Evolutionary conservation across 2,113 vertebrate species (phyloP), one percentile per base, ranked within the genome.

Genomic region (Pagrus major): DNA sequence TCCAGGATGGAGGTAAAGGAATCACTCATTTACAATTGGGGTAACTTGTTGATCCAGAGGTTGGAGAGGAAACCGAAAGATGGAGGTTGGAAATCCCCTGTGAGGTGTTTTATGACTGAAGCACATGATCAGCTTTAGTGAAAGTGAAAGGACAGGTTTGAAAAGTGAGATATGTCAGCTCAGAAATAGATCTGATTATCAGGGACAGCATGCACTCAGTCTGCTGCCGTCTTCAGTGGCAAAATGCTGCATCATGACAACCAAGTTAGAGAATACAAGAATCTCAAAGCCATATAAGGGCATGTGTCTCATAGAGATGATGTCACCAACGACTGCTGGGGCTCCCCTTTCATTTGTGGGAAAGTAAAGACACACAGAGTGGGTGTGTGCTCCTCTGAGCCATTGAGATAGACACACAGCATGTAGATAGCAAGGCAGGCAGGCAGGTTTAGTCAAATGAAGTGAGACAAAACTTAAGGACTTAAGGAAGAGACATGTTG

Each of bases 241-340:
- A 35, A 35, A 72, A 58, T 0, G n/a, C 56, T 71, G 60, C 54
- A 31, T 47, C 61, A 41, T 87, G 52, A 80, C 44, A n/a, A 54
- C 44, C 15, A 66, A 74, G 21, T 71, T 41, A 31, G 41, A 58
- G 46, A 63, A 70, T 67, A 25, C 25, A 72, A 35, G 70, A 64
- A 47, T 60, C 60, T 72, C 54, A 58, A 15, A 79, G 64, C 91
- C 92, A 83, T 93, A 89, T 92, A 91, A 70, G 89, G 91, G 33
- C 84, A 82, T 77, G 25, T 72, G 89, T 89, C 92, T 89, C 90
- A 86, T 41, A 86, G 25, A 73, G 74, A 91, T 94, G 93, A 94
- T 90, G 93, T 94, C 89, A 94, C 23, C 60, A 80, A 27, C 14
- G 29, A 66, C 55, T 56, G 39, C 58, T 63, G 27, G 74, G 78